A percentile compares a stretch with the other conserved stretches of the same genome.
phyloP scores from a whole-genome alignment of 2,113 vertebrate species.

The Ptilorrhoa leucosticta region DNA sequence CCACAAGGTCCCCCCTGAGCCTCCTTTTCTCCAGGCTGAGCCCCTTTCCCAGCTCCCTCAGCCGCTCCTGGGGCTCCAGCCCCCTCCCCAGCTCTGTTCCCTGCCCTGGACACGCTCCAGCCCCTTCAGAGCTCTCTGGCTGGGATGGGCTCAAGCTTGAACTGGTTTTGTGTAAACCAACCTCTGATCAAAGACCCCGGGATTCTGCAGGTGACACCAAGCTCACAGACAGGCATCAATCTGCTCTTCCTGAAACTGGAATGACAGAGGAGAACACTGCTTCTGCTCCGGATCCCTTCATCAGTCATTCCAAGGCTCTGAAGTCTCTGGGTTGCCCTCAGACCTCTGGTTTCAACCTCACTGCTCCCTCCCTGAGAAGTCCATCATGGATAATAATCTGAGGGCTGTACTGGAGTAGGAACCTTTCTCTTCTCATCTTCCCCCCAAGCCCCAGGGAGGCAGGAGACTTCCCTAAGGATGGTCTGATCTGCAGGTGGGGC shows the following conservation, averaged over 20 bases:
- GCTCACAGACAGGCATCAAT: background rate
- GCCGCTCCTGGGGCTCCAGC: background rate
- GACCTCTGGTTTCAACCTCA: background rate
- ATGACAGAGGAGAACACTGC: background rate
- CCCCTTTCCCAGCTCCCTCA: background rate
- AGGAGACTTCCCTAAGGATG: background rate
- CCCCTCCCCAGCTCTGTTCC: background rate
- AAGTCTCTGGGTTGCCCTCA: background rate
- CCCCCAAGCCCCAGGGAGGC: background rate
- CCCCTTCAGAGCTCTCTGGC: background rate
- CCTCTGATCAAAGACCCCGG: background rate
- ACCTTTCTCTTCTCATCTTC: background rate
- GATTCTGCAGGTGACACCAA: background rate
- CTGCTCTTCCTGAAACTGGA: background rate
- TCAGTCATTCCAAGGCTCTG: background rate
- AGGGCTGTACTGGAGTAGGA: background rate
- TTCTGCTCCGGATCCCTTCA: background rate
- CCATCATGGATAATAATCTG: background rate
- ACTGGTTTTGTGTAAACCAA: background rate
- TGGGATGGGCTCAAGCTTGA: fast-evolving
- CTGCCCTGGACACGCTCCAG: background rate
- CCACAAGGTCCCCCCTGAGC: background rate
- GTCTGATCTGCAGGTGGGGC: background rate
- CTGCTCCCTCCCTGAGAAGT: background rate
- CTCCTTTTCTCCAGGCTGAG: background rate